phyloP scores from a whole-genome alignment of 2,113 vertebrate species.

The Etheostoma spectabile region DNA sequence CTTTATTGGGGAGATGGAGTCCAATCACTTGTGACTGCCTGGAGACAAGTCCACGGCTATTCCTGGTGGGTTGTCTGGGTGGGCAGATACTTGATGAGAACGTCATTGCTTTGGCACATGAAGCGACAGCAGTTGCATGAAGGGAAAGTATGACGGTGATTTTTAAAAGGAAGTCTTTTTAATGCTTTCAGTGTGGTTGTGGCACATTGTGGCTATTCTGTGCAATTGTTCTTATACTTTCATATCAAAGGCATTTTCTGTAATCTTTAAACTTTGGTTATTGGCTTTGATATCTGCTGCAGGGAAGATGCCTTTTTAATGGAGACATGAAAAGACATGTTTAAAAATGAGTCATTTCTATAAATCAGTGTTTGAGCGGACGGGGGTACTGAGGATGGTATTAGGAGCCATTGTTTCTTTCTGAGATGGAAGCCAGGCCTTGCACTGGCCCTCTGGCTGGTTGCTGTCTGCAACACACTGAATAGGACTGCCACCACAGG shows the following conservation, averaged over 20 bases:
- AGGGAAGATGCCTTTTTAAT: slow-evolving; percentile 33
- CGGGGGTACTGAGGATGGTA: slow-evolving; percentile 43
- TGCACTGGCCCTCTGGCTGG: slow-evolving; percentile 28
- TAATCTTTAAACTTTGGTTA: slow-evolving; percentile 40
- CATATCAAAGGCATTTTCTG: slow-evolving; percentile 41
- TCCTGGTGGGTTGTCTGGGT: slow-evolving; percentile 54
- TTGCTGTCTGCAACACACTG: slow-evolving; percentile 49
- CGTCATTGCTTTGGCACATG: neutral
- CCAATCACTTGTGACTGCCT: slow-evolving; percentile 55
- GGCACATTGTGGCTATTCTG: slow-evolving; percentile 31
- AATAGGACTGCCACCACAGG: slow-evolving; percentile 63
- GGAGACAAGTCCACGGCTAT: slow-evolving; percentile 52
- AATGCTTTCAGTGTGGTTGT: slow-evolving; percentile 64
- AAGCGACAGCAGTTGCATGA: slow-evolving; percentile 43
- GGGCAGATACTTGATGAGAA: slow-evolving; percentile 33
- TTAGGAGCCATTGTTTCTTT: slow-evolving; percentile 62
- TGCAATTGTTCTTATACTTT: slow-evolving; percentile 39
- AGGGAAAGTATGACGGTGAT: slow-evolving; percentile 42
- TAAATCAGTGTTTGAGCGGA: slow-evolving; percentile 56
- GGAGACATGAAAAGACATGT: slow-evolving; percentile 46
- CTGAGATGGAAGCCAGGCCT: slow-evolving; percentile 73
- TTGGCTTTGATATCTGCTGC: slow-evolving; percentile 47
- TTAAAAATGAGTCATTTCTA: slow-evolving; percentile 49
- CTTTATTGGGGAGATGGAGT: slow-evolving; percentile 57
- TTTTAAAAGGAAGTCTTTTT: slow-evolving; percentile 49